phyloP scores from a whole-genome alignment of 2,113 vertebrate genomes.

The Chascanopsetta lugubris region DNA sequence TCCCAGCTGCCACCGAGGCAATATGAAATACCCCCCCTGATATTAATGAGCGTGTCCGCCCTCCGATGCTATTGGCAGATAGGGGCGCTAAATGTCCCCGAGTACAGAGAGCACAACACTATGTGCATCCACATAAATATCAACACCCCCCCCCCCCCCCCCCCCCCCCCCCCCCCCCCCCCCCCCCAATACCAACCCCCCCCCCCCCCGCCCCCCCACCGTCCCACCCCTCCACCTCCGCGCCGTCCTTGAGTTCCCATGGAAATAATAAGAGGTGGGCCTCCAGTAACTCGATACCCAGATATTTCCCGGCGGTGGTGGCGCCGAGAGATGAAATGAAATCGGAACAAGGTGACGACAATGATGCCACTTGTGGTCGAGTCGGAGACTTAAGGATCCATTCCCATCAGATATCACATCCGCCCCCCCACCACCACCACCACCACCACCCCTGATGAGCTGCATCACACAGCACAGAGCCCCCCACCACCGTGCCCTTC shows the following conservation, averaged over 20 bases:
- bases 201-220: no score
- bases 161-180: no score
- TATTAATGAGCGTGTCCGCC: conserved; percentile 75
- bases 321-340: conserved; percentile 82
- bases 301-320: conserved; percentile 70
- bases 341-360: conserved; percentile 85
- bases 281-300: conserved; percentile 78
- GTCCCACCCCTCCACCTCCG: conserved; percentile 65
- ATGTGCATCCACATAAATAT: conserved; percentile 75
- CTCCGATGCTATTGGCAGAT: conserved; percentile 75
- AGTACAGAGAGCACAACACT: conserved; percentile 71
- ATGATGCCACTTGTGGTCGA: conserved; percentile 78
- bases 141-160: no score
- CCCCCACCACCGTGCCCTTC: no score
- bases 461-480: no score
- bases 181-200: no score
- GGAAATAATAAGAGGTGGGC: conserved; percentile 78
- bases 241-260: conserved; percentile 78
- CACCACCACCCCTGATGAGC: no score
- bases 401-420: conserved; percentile 49
- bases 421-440: background rate
- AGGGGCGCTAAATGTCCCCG: conserved; percentile 69
- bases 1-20: conserved; percentile 68
- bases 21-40: conserved; percentile 73
- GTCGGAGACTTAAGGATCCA: conserved; percentile 69